Percentiles rank a stretch among this genome's conserved stretches.
These are phyloP conservation scores for Drosophila greeni DNA, from an alignment of 2,888 invertebrate species.

Conservation along the genomic window DNA sequence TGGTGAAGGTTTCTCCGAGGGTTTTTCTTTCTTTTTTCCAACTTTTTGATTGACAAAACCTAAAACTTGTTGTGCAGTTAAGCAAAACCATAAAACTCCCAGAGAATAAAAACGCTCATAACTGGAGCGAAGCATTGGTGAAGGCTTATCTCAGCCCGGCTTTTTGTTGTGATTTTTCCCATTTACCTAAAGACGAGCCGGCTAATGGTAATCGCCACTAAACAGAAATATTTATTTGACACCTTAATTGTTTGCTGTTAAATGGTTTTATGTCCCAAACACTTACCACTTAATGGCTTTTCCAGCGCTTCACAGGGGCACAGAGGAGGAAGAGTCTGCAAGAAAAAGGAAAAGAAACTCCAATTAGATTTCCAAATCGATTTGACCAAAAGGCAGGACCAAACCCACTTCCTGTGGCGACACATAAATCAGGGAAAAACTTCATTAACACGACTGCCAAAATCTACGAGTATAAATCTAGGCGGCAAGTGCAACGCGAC, in stretches of 20 bases:
- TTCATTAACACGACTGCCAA: conserved; percentile 73
- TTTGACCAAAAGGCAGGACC: conserved; percentile 28
- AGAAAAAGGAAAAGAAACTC: conserved; percentile 11
- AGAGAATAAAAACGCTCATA: conserved; percentile 37
- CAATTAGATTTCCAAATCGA: conserved; percentile 52
- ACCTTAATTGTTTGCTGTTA: conserved; percentile 40
- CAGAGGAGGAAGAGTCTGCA: conserved; percentile 13
- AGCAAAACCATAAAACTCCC: conserved; percentile 29
- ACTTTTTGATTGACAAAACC: conserved; percentile 63
- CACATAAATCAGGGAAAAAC: conserved; percentile 63
- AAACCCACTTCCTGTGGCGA: conserved; percentile 21
- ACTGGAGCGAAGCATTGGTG: conserved; percentile 55
- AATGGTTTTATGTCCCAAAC: conserved; percentile 26
- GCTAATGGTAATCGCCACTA: conserved; percentile 21
- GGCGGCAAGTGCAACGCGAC: conserved; percentile 35
- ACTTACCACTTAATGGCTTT: conserved; percentile 51
- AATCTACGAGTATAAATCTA: conserved; percentile 67
- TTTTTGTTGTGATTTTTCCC: conserved; percentile 24
- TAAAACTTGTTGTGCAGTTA: conserved; percentile 43
- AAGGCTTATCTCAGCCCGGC: conserved; percentile 30
- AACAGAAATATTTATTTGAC: conserved; percentile 25
- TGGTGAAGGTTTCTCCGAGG: conserved; percentile 33
- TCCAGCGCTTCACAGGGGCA: conserved; percentile 2
- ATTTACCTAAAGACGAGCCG: conserved; percentile 20
- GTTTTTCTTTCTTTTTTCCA: conserved; percentile 35